These are phyloP conservation scores for Climacteris rufus DNA, from an alignment of 2,113 vertebrate genomes.

Conservation along the genomic window DNA sequence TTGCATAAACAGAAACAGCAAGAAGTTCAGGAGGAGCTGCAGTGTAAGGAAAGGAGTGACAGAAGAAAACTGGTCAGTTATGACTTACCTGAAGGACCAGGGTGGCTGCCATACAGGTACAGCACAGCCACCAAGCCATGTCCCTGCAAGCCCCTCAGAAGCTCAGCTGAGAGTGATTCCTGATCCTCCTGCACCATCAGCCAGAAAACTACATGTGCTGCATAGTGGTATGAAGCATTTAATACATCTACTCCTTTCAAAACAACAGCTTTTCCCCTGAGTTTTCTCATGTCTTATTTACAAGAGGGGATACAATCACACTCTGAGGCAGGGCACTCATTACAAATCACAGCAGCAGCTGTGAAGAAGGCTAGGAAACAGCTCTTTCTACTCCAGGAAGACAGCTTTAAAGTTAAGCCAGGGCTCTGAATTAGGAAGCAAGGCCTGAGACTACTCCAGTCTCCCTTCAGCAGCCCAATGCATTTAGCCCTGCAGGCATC, in stretches of 20 bases:
- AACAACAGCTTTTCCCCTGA: neutral
- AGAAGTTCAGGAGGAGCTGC: neutral
- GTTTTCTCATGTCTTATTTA: neutral
- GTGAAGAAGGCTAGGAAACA: neutral
- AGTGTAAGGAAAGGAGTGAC: neutral
- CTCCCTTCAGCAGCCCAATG: neutral
- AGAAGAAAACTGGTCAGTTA: neutral
- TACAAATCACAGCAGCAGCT: neutral
- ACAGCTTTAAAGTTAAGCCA: neutral
- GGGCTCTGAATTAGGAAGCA: neutral
- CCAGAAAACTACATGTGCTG: neutral
- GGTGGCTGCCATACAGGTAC: neutral
- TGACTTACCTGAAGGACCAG: neutral
- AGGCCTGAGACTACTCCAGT: neutral
- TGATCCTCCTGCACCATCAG: neutral
- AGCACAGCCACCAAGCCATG: rapidly evolving
- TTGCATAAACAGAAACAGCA: neutral
- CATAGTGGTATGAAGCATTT: neutral
- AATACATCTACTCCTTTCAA: neutral
- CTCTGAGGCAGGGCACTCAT: neutral
- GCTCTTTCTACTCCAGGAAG: neutral
- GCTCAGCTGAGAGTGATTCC: neutral
- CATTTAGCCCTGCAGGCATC: neutral
- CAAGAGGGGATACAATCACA: neutral
- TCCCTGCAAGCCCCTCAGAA: neutral